Evolutionary conservation across 2,113 vertebrate genomes (phyloP).

Genomic region (Eidolon helvum): DNA sequence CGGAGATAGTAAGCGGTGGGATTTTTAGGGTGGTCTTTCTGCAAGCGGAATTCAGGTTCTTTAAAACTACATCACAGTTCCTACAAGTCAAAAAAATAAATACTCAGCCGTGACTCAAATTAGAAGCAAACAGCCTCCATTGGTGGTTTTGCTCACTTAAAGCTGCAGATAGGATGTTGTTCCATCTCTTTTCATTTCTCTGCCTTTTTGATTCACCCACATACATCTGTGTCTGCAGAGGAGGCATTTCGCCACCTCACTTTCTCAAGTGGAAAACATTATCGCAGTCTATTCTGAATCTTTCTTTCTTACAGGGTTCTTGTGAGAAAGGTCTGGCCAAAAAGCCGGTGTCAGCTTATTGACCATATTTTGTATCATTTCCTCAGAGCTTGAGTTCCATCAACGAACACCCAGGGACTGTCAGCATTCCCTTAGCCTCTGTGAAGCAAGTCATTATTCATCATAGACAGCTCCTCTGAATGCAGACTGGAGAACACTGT

Average conservation of each 20-base stretch:
- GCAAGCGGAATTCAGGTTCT: background rate
- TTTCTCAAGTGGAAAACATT: constrained; percentile 17
- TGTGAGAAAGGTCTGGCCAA: background rate
- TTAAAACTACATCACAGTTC: background rate
- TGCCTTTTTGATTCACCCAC: constrained; percentile 39
- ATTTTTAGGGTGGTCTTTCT: background rate
- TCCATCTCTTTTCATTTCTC: constrained; percentile 23
- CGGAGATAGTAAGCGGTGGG: background rate
- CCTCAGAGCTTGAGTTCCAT: background rate
- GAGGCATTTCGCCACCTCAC: background rate
- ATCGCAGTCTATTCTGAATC: background rate
- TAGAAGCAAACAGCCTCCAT: background rate
- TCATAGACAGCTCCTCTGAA: background rate
- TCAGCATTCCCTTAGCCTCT: background rate
- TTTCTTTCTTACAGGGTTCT: background rate
- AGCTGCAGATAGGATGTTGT: constrained; percentile 12
- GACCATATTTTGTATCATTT: background rate
- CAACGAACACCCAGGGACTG: background rate
- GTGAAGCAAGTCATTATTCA: background rate
- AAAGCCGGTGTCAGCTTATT: background rate
- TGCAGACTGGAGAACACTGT: background rate
- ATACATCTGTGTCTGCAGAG: constrained; percentile 27
- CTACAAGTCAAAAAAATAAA: background rate
- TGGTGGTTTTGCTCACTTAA: constrained; percentile 25
- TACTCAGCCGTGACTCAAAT: background rate